Evolutionary conservation across 2,797 vertebrate genomes (phyloP).

Genomic region (Yasuhikotakia modesta): DNA sequence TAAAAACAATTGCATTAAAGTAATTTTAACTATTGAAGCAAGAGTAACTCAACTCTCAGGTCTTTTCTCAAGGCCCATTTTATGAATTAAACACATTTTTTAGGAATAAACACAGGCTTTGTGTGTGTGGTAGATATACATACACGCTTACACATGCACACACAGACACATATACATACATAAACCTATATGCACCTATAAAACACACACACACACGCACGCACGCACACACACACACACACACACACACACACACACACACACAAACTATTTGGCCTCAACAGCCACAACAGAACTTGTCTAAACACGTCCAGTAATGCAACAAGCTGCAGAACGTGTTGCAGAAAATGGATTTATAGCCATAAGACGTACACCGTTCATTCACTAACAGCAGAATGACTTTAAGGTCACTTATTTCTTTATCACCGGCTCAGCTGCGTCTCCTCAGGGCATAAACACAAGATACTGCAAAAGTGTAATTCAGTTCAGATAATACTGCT

Average conservation of each 20-base stretch:
- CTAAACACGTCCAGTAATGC: not conserved
- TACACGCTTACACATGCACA: too few species aligned
- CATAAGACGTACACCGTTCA: not conserved
- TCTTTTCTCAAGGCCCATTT: too few species aligned
- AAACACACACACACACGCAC: too few species aligned
- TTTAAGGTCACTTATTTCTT: constrained; percentile 8
- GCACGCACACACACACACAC: too few species aligned
- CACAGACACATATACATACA: too few species aligned
- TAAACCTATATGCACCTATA: too few species aligned
- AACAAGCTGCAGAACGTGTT: not conserved
- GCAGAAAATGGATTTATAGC: not conserved
- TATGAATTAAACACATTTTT: too few species aligned
- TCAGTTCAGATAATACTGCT: constrained; percentile 5
- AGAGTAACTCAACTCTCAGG: not conserved
- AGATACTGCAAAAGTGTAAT: not conserved
- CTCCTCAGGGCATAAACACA: constrained; percentile 7
- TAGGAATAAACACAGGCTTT: not conserved
- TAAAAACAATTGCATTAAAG: constrained; percentile 35
- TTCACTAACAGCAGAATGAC: not conserved
- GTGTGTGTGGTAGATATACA: not conserved
- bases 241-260: too few species aligned
- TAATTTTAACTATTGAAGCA: constrained; percentile 17
- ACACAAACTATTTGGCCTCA: not conserved
- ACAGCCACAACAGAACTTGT: not conserved
- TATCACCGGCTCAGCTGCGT: not conserved